These are phyloP conservation scores for Prosapia bicincta DNA, from an alignment of 2,888 invertebrate species.

Conservation along the genomic window DNA sequence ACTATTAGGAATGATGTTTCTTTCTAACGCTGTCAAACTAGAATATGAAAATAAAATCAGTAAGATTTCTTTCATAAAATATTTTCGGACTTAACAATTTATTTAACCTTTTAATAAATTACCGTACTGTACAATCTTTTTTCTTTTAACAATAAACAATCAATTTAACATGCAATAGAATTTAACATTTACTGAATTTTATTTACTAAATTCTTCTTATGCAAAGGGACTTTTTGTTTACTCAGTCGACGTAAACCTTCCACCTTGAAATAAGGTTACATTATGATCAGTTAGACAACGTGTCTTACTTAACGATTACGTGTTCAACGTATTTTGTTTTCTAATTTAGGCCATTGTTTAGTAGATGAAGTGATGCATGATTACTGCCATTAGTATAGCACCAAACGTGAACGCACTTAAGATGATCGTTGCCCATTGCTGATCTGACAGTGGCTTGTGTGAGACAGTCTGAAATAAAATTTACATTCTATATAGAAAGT, in stretches of 20 bases:
- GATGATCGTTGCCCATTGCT: conserved; percentile 61
- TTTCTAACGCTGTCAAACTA: background rate
- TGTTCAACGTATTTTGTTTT: background rate
- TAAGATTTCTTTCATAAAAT: background rate
- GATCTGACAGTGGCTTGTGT: conserved; percentile 51
- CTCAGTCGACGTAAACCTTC: background rate
- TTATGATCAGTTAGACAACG: background rate
- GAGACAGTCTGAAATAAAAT: conserved; percentile 39
- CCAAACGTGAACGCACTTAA: conserved; percentile 58
- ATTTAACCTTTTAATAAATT: background rate
- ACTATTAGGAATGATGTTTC: background rate
- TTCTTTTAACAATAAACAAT: background rate
- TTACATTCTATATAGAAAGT: too few relatives aligned
- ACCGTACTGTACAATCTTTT: background rate
- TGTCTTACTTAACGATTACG: background rate
- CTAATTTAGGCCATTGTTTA: conserved; percentile 24
- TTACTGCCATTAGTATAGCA: conserved; percentile 59
- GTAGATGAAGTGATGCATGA: conserved; percentile 54
- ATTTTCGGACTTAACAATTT: background rate
- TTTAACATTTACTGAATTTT: background rate
- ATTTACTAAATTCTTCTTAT: background rate
- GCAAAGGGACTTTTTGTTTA: background rate
- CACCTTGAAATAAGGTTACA: background rate
- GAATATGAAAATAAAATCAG: background rate
- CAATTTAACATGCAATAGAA: background rate